Evolutionary conservation across 2,113 vertebrate genomes (phyloP), one percentile per base, ranked within the genome.

Genomic region (Ornithorhynchus anatinus): DNA sequence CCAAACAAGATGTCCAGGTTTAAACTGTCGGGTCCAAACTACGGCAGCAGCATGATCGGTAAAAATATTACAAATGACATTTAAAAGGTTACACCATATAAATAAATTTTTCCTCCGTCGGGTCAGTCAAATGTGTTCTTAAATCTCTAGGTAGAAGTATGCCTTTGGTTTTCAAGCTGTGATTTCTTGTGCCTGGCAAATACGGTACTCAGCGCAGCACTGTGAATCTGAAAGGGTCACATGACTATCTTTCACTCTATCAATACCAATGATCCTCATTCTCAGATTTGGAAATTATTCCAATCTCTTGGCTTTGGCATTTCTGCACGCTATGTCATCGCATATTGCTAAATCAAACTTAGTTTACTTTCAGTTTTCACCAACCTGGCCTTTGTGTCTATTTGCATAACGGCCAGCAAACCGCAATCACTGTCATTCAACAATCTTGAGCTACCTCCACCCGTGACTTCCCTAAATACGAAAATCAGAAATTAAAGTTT

Each of bases 281-380:
- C 9, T 71, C 65, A 68, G 6, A 75, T 64, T 51, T 59, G 11
- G 4, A 51, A 39, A 67, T 48, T 57, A 52, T 71, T 62, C 37
- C 37, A 9, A 8, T 10, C 6, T 5, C 20, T 14, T 35, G 70
- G 69, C 73, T 42, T 69, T 82, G 73, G 80, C 3, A 40, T 3
- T 52, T 56, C 50, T n/a, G n/a, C n/a, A 8, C n/a, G 7, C 35
- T 47, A 53, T 12, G 37, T 15, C 27, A 54, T 72, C 59, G 59
- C 43, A 23, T 5, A 1, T 61, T 36, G 31, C 13, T 35, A 39
- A 42, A 75, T 63, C 43, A 72, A 52, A 3, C 29, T 72, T 29
- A 52, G 19, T 19, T 13, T 51, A 75, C 69, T 65, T 76, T 75
- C 25, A 39, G 71, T 82, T 75, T 80, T 80, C 11, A 62, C 3